A percentile compares a stretch with the other conserved stretches of the same genome.
These are phyloP conservation scores for Tympanoctomys barrerae DNA, from an alignment of 2,797 vertebrate species.

Conservation along the genomic window DNA sequence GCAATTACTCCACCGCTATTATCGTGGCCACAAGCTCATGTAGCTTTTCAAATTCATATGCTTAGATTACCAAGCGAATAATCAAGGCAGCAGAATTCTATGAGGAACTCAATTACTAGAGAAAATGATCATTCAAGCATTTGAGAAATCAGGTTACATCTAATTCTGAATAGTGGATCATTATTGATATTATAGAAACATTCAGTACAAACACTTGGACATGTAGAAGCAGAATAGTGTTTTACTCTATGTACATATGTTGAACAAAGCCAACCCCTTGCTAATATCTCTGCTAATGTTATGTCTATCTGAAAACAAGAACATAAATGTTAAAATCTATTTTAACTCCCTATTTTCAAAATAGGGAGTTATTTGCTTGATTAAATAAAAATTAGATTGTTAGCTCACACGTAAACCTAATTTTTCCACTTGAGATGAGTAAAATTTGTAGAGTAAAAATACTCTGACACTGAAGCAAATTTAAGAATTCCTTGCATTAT, in stretches of 20 bases:
- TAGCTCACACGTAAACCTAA: constrained; percentile 67
- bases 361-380: constrained; percentile 60
- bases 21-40: constrained; percentile 83
- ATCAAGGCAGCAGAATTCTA: constrained; percentile 87
- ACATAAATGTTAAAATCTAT: constrained; percentile 27
- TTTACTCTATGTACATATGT: not conserved
- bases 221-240: constrained; percentile 35
- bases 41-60: constrained; percentile 89
- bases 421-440: constrained; percentile 60
- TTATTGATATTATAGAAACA: constrained; percentile 84
- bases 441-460: constrained; percentile 39
- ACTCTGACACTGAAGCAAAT: constrained; percentile 59
- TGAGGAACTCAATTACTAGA: constrained; percentile 88
- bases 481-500: constrained; percentile 13
- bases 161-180: constrained; percentile 88
- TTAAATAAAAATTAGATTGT: constrained; percentile 70
- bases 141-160: constrained; percentile 85
- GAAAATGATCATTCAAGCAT: constrained; percentile 88
- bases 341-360: too few species aligned
- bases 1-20: constrained; percentile 88
- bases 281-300: constrained; percentile 57
- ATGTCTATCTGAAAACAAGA: constrained; percentile 3
- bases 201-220: constrained; percentile 78
- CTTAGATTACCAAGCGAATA: constrained; percentile 86
- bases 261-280: constrained; percentile 53